Base-by-base conservation (phyloP, 1,140 invertebrate genomes). In the Drosophila ficusphila region DNA sequence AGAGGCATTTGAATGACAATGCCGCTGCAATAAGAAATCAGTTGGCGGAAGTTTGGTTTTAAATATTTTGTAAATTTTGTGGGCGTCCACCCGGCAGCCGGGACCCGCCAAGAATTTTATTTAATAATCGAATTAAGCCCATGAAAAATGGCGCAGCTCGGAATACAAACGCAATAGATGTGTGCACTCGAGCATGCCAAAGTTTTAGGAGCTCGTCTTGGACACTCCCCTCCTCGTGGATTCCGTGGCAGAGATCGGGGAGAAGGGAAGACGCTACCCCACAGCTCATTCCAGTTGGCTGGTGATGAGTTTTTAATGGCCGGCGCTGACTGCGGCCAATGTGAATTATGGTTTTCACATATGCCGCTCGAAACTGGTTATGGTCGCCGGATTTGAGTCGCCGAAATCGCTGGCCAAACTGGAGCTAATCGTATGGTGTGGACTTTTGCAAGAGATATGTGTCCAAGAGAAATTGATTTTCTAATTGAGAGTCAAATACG, bases 61-160 rank as follows among this genome's bases (percentile, higher is more conserved):
- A 88, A 86, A 86, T 86, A 88, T 86, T 86, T 88, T 88, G 82
- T 82, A 86, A 77, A 86, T 86, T 86, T 86, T 86, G 82, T 88
- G 82, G 82, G 82, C 82, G 82, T 86, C 62, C 48, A 60, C 78
- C 38, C 9, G 25, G 21, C 29, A 34, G 14, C 29, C 21, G 25
- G 29, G 14, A 9, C n/a, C 11, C n/a, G 21, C 25, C 52, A 56
- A 62, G 36, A 31, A 18, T 19, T 69, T 47, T 41, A 60, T 64
- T 42, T 21, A n/a, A 61, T 71, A 71, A 72, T 51, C 36, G 41
- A 67, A 67, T 67, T 67, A 67, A 41, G 33, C 39, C 21, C 34
- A 29, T n/a, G 4, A 79, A 85, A 85, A 85, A 86, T 79, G 76
- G 79, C 76, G 76, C 36, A 12, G 16, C 61, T 77, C 68, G 42